Evolutionary conservation across 2,888 invertebrate species (phyloP).

Genomic region (Cacoxenus indagator): DNA sequence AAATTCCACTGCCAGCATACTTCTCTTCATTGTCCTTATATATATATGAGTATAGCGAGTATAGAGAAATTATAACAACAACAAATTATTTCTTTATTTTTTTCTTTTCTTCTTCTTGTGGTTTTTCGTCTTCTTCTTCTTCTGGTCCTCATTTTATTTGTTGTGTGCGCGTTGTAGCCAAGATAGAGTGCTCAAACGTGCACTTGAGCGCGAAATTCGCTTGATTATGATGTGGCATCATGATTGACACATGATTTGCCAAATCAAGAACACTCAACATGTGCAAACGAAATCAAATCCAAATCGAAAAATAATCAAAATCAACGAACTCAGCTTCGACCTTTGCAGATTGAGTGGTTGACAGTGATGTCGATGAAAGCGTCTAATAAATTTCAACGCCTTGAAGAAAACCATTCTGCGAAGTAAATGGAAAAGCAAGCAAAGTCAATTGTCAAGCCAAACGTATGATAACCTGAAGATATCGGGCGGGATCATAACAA

Average conservation of each 20-base stretch:
- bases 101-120: too few species aligned
- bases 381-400: conserved; percentile 6
- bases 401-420: background rate
- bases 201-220: background rate
- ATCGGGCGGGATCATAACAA: background rate
- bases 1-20: too few species aligned
- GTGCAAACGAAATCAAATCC: background rate
- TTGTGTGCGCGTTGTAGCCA: background rate
- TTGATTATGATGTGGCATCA: background rate
- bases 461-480: background rate
- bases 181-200: background rate
- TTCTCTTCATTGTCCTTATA: too few species aligned
- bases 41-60: too few species aligned
- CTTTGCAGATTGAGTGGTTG: background rate
- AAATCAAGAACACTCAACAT: background rate
- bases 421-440: background rate
- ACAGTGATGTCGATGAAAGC: too few species aligned
- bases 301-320: background rate
- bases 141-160: background rate
- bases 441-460: background rate
- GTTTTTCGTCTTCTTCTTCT: too few species aligned
- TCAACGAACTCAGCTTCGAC: background rate
- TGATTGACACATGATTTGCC: background rate
- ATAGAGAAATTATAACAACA: too few species aligned
- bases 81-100: too few species aligned